These are phyloP conservation scores for Ennomos erosarius DNA, from an alignment of 2,888 invertebrate species.

Conservation along the genomic window DNA sequence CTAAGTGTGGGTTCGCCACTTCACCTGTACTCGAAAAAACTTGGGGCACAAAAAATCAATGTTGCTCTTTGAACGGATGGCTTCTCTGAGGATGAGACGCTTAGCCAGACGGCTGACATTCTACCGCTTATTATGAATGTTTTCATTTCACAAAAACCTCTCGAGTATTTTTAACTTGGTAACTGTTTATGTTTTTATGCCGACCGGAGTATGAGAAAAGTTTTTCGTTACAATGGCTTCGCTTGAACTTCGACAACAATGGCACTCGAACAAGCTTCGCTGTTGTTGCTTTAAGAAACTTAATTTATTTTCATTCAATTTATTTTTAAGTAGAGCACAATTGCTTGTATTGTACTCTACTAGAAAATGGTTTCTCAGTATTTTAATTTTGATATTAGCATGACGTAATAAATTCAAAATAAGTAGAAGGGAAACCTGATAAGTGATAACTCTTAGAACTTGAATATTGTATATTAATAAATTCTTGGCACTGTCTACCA, in stretches of 20 bases:
- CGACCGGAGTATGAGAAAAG: constrained; percentile 53
- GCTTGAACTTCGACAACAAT: constrained; percentile 36
- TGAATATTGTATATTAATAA: no score
- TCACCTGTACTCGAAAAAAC: constrained; percentile 82
- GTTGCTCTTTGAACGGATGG: constrained; percentile 43
- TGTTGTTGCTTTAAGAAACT: constrained; percentile 35
- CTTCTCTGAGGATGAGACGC: constrained; percentile 52
- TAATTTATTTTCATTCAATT: constrained; percentile 35
- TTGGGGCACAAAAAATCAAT: constrained; percentile 56
- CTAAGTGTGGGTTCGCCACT: constrained; percentile 80
- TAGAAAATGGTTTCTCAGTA: background rate
- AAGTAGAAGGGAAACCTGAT: no score
- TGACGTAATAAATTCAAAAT: no score
- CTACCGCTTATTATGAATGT: constrained; percentile 64
- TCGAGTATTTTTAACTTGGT: constrained; percentile 53
- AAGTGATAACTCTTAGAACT: background rate
- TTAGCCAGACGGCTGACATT: constrained; percentile 61
- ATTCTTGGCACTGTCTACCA: no score
- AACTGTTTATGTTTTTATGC: constrained; percentile 57
- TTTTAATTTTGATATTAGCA: no score
- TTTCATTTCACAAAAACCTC: constrained; percentile 60
- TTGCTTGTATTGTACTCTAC: constrained; percentile 11
- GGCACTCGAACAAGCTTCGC: constrained; percentile 34
- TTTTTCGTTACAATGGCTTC: constrained; percentile 41
- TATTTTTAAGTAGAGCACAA: constrained; percentile 28